Evolutionary conservation across 1,140 invertebrate species (phyloP).

Genomic region (Listronotus oregonensis): DNA sequence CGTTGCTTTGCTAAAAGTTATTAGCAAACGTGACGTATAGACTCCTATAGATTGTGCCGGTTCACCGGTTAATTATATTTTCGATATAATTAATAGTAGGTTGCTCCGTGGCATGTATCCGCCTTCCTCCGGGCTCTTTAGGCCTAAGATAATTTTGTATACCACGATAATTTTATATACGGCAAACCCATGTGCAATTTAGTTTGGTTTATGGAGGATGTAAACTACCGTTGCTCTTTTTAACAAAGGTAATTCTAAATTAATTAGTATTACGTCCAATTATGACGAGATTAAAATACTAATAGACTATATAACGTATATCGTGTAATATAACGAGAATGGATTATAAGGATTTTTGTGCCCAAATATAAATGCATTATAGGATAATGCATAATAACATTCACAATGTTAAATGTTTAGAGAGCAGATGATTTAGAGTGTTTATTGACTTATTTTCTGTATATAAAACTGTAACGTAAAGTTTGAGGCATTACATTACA

Average conservation of each 20-base stretch:
- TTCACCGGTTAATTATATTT: slow-evolving; percentile 31
- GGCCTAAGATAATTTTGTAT: slow-evolving; percentile 24
- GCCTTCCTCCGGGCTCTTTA: slow-evolving; percentile 22
- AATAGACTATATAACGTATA: too few relatives aligned
- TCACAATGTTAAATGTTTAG: too few relatives aligned
- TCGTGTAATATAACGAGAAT: too few relatives aligned
- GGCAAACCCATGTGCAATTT: slow-evolving; percentile 7
- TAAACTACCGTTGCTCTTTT: too few relatives aligned
- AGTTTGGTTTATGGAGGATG: slow-evolving; percentile 22
- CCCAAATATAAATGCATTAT: too few relatives aligned
- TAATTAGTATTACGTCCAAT: neutral
- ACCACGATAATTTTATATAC: slow-evolving; percentile 20
- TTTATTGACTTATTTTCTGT: too few relatives aligned
- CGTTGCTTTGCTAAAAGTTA: slow-evolving; percentile 17
- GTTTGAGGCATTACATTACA: too few relatives aligned
- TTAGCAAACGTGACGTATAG: slow-evolving; percentile 26
- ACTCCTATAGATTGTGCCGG: slow-evolving; percentile 20
- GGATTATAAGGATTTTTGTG: too few relatives aligned
- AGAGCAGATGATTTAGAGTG: too few relatives aligned
- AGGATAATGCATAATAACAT: too few relatives aligned
- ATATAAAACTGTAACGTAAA: too few relatives aligned
- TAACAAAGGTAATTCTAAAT: neutral
- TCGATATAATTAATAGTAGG: slow-evolving; percentile 30
- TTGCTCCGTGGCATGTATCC: slow-evolving; percentile 11
- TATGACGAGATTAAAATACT: neutral